A percentile compares a stretch with the other conserved stretches of the same genome.
Conservation (phyloP, 2,888 invertebrate genomes). For the Synergus umbraculus region DNA sequence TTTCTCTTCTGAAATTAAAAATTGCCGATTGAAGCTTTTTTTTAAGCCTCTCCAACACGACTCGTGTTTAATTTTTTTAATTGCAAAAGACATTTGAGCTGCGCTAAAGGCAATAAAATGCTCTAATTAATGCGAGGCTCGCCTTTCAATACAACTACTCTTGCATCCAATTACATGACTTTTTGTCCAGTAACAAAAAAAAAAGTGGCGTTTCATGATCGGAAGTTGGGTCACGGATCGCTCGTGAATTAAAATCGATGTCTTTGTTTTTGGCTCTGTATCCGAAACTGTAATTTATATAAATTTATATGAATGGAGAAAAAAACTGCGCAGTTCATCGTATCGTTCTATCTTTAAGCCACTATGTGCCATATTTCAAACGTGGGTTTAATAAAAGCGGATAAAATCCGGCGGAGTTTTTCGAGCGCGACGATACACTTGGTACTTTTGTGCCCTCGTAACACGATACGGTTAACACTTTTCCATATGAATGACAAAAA, state of each 20-base stretch:
- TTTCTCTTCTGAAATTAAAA: not conserved
- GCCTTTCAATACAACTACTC: not conserved
- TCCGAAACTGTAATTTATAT: not conserved
- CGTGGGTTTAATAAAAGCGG: constrained; percentile 12
- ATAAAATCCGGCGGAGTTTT: not conserved
- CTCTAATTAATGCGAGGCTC: not conserved
- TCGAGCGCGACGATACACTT: not conserved
- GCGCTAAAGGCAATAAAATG: not conserved
- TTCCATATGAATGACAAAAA: constrained; percentile 1
- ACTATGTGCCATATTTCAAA: not conserved
- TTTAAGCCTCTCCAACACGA: too few relatives aligned
- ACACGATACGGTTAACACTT: constrained; percentile 7
- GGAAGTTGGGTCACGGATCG: not conserved
- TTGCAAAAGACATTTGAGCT: not conserved
- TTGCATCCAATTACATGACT: not conserved
- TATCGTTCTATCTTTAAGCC: constrained; percentile 2
- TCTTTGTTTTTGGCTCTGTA: not conserved
- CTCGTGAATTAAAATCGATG: not conserved
- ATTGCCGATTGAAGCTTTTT: too few relatives aligned
- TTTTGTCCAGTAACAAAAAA: not conserved
- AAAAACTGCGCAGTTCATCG: not conserved
- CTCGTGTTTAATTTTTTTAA: not conserved
- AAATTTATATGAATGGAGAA: not conserved
- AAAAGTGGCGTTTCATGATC: not conserved
- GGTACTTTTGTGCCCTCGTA: not conserved